Conservation (phyloP, 2,888 invertebrate species). For the Heliothis peltigera region DNA sequence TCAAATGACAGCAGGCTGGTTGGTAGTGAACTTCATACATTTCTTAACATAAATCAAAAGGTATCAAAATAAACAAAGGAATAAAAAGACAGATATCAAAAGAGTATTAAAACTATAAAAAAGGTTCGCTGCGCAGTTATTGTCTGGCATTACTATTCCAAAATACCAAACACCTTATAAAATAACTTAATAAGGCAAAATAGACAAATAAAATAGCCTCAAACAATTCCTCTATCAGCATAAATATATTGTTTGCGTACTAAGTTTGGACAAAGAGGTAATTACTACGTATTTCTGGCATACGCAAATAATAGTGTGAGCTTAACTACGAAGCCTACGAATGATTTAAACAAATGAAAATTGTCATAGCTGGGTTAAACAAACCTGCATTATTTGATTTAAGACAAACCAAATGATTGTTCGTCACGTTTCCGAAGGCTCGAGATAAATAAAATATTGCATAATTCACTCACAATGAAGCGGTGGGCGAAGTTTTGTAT, state of each 20-base stretch:
- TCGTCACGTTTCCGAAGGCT: conserved; percentile 62
- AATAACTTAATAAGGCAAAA: background rate
- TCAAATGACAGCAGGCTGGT: too few relatives aligned
- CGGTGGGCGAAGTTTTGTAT: conserved; percentile 35
- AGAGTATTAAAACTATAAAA: too few relatives aligned
- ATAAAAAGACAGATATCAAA: too few relatives aligned
- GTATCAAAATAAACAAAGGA: too few relatives aligned
- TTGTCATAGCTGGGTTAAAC: conserved; percentile 74
- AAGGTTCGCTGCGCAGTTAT: too few relatives aligned
- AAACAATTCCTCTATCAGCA: conserved; percentile 1
- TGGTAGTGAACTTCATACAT: too few relatives aligned
- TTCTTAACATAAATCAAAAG: too few relatives aligned
- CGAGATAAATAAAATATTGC: conserved; percentile 66
- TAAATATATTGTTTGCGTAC: conserved; percentile 18
- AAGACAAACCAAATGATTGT: conserved; percentile 74
- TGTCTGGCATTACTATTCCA: too few relatives aligned
- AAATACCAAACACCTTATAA: background rate
- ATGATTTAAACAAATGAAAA: conserved; percentile 72
- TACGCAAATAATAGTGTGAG: conserved; percentile 36
- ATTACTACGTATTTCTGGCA: conserved; percentile 38
- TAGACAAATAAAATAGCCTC: conserved; percentile 1
- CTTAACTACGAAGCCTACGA: conserved; percentile 37
- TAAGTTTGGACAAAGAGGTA: conserved; percentile 37
- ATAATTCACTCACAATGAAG: conserved; percentile 57
- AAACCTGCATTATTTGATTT: conserved; percentile 71